phyloP scores from a whole-genome alignment of 1,140 invertebrate species.

The Danaus melanippus region DNA sequence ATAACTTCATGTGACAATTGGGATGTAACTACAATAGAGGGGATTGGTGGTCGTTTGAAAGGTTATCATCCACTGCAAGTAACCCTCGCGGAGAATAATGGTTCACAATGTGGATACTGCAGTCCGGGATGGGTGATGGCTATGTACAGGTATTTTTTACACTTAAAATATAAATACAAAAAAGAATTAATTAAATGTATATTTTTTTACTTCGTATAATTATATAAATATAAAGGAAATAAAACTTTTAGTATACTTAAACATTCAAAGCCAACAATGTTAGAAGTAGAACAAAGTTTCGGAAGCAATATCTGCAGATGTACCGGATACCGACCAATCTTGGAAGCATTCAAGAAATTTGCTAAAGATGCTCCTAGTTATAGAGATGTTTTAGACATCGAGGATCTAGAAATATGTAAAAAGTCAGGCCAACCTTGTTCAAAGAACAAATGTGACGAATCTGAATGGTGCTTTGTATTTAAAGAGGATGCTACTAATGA shows the following conservation, averaged over 20 bases:
- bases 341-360: slow-evolving; percentile 83
- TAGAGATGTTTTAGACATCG: slow-evolving; percentile 38
- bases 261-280: slow-evolving; percentile 55
- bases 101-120: slow-evolving; percentile 88
- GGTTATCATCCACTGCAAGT: slow-evolving; percentile 84
- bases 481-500: slow-evolving; percentile 25
- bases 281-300: slow-evolving; percentile 79
- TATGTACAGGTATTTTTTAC: slow-evolving; percentile 77
- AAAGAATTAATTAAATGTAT: too few species aligned
- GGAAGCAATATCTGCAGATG: slow-evolving; percentile 87
- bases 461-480: slow-evolving; percentile 45
- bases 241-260: slow-evolving; percentile 42
- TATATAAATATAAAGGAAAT: too few species aligned
- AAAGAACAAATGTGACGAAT: slow-evolving; percentile 30
- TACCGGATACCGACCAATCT: slow-evolving; percentile 86
- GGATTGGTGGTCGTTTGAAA: slow-evolving; percentile 77
- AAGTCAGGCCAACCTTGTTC: slow-evolving; percentile 23
- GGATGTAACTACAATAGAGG: slow-evolving; percentile 85
- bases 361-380: slow-evolving; percentile 71
- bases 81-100: slow-evolving; percentile 79
- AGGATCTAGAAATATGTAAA: slow-evolving; percentile 38
- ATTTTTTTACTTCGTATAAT: too few species aligned
- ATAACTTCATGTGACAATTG: slow-evolving; percentile 80
- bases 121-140: slow-evolving; percentile 89
- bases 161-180: too few species aligned